Base-by-base conservation (phyloP, 92 coral and sea anemone genomes). In the Paramuricea clavata region DNA sequence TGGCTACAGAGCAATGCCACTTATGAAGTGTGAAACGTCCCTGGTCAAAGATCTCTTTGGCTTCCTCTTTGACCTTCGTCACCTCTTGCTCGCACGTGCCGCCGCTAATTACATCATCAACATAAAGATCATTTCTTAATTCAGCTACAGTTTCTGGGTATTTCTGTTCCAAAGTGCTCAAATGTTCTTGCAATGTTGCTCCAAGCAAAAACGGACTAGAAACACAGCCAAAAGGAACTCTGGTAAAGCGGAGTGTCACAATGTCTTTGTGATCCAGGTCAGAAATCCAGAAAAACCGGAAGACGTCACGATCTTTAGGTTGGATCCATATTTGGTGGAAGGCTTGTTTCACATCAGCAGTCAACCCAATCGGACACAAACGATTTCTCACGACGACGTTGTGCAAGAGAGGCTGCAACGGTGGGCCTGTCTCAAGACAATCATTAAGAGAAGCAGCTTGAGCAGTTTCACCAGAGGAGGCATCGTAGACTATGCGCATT, bases 31-130 rank as follows among this genome's bases (percentile, higher is more conserved):
- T 49, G 42, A 81, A 87, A 19, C 86, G 35, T 32, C 90, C 59
- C 62, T 86, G 11, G 6, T 30, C 0, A 71, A n/a, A n/a, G n/a
- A n/a, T n/a, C n/a, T n/a, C n/a, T n/a, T n/a, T n/a, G n/a, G n/a
- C 27, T 70, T 78, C 87, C 52, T 76, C 82, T 32, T 86, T 78
- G 59, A 60, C 34, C 30, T 17, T 77, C 17, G 27, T 57, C 57
- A 83, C 86, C 28, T 79, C 43, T 22, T 22, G 50, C 49, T 0
- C 78, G 65, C 78, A 43, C 35, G 77, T 43, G 22, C 69, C 89
- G 35, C 85, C 85, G 50, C 61, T 44, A 60, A 78, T 86, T 13
- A 86, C 69, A 85, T 86, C 86, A 67, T 79, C 89, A 26, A 86
- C 90, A 78, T 78, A 67, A 68, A 42, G 68, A 68, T 72, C 42